These are phyloP conservation scores for Dicrostonyx torquatus DNA, from an alignment of 2,797 vertebrate species.

Conservation along the genomic window DNA sequence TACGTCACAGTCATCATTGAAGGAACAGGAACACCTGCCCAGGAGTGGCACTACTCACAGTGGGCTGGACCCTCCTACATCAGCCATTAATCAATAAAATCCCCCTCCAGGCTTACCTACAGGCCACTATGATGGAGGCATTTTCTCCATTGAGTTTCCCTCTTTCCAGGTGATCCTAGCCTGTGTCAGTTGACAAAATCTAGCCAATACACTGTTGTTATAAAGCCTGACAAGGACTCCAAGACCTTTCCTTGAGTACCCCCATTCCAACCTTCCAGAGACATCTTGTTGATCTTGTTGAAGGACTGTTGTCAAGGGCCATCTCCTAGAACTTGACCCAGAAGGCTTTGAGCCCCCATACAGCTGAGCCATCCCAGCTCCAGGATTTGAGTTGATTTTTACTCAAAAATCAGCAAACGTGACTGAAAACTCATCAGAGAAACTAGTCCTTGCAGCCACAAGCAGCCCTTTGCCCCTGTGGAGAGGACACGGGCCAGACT, in stretches of 20 bases:
- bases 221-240: not conserved
- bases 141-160: not conserved
- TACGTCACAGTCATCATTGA: not conserved
- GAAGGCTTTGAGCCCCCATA: not conserved
- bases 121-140: not conserved
- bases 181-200: not conserved
- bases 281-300: not conserved
- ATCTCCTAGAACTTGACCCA: not conserved
- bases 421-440: not conserved
- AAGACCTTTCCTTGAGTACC: no score
- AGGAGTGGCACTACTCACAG: not conserved
- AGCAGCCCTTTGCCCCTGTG: accelerated
- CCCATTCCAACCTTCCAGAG: not conserved
- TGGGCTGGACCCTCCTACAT: not conserved
- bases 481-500: not conserved
- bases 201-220: not conserved
- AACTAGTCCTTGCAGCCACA: not conserved
- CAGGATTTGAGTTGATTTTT: not conserved
- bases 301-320: not conserved
- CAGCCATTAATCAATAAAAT: not conserved
- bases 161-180: not conserved
- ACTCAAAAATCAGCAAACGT: not conserved
- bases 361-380: not conserved
- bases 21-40: not conserved
- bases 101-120: not conserved